phyloP scores from a whole-genome alignment of 2,797 vertebrate genomes.

The Miichthys miiuy region DNA sequence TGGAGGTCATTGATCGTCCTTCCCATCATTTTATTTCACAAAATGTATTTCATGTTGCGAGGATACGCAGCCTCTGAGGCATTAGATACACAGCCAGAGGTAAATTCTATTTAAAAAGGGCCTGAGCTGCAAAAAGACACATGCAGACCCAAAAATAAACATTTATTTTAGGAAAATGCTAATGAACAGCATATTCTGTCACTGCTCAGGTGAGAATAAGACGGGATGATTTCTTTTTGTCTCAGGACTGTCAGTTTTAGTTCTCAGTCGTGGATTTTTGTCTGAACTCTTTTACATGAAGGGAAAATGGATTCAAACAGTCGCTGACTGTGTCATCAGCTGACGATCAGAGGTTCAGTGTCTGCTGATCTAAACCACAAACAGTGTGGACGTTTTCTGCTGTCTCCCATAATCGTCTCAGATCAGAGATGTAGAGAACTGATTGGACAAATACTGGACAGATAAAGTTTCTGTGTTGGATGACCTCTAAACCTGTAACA shows the following conservation, averaged over 20 bases:
- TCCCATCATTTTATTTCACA: constrained; percentile 29
- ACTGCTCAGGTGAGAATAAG: constrained; percentile 34
- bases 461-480: neutral
- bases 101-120: constrained; percentile 36
- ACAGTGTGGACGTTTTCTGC: neutral
- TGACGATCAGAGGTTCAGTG: constrained; percentile 22
- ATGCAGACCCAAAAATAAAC: constrained; percentile 52
- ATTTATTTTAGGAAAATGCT: constrained; percentile 53
- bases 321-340: neutral
- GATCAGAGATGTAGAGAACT: neutral
- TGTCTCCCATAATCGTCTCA: neutral
- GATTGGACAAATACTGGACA: neutral
- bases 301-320: constrained; percentile 23
- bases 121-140: constrained; percentile 18
- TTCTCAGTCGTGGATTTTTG: too few relatives aligned
- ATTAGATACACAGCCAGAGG: neutral
- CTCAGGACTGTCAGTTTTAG: neutral
- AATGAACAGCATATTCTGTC: constrained; percentile 42
- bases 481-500: neutral
- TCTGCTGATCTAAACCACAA: constrained; percentile 3
- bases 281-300: too few relatives aligned
- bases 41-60: constrained; percentile 39
- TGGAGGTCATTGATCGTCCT: constrained; percentile 56
- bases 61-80: constrained; percentile 8
- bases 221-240: constrained; percentile 8